Evolutionary conservation across 1,140 invertebrate species (phyloP), one percentile per base, ranked within the genome.

Genomic region (Chionoecetes opilio): DNA sequence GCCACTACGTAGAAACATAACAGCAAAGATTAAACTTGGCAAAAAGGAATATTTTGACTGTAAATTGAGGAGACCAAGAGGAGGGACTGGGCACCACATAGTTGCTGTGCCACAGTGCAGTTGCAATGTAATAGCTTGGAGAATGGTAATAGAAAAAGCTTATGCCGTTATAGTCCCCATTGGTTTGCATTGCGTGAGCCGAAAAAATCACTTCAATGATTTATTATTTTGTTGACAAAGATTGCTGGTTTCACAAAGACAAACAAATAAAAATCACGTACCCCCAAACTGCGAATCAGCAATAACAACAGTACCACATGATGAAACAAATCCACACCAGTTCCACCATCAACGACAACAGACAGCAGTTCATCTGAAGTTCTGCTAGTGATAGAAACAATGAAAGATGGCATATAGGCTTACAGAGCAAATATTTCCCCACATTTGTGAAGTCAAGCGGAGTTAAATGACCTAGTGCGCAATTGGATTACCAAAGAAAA

Each of bases 111-210:
- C 38, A 41, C 38, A 3, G 38, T 41, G 38, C 38, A 89, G 34
- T n/a, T 32, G 34, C n/a, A 84, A 84, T n/a, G 82, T 84, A 84
- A 91, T 35, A 31, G 37, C 38, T 41, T 41, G 38, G 38, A 6
- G 38, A 14, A 41, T 41, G 38, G 38, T 41, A 41, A 41, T 46
- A 91, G 53, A 91, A 46, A 38, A 91, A 91, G 0, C 21, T 26
- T 91, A 6, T 63, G 89, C 46, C 34, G 31, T 91, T 91, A 14
- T 0, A 37, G 46, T 37, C 46, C 32, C 46, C 89, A n/a, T 46
- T 90, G n/a, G n/a, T 91, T 91, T 91, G 29, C n/a, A n/a, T n/a
- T n/a, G 89, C 89, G 41, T 91, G 38, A 91, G 89, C 37, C 41
- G 37, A 91, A 35, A n/a, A 91, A 91, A 35, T 46, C 89, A 75